These are phyloP conservation scores for Drosophila watanabei DNA, from an alignment of 1,140 invertebrate genomes.

Conservation along the genomic window DNA sequence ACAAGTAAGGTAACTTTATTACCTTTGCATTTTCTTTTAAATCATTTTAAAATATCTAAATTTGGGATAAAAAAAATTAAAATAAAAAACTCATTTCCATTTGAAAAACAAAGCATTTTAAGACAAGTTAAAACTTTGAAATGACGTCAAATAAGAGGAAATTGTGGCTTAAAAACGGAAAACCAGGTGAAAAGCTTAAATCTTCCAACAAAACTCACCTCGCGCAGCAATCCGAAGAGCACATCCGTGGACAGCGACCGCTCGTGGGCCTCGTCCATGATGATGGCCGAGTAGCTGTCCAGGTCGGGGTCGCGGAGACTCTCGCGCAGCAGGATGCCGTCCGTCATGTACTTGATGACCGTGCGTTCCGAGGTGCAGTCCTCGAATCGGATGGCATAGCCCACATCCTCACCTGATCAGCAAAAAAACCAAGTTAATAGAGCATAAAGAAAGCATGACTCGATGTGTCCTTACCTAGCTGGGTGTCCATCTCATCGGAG, in stretches of 20 bases:
- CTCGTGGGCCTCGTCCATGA: conserved; percentile 99
- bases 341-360: conserved; percentile 99
- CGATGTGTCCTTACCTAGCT: conserved; percentile 88
- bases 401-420: conserved; percentile 92
- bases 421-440: neutral
- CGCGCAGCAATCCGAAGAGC: conserved; percentile 97
- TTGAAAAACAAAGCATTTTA: neutral
- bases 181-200: neutral
- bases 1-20: neutral
- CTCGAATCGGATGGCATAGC: conserved; percentile 99
- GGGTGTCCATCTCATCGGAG: conserved; percentile 98
- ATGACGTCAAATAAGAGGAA: neutral
- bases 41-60: neutral
- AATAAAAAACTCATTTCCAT: neutral
- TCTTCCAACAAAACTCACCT: conserved; percentile 88
- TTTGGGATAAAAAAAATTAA: neutral
- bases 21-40: neutral
- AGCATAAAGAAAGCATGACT: neutral
- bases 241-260: conserved; percentile 99
- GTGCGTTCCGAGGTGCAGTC: conserved; percentile 99
- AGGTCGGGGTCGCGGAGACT: conserved; percentile 97
- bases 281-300: conserved; percentile 97
- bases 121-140: neutral
- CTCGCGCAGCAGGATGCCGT: conserved; percentile 98
- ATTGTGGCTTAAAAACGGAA: neutral